Conservation (phyloP, 2,888 invertebrate genomes). For the Parnassius glacialis region DNA sequence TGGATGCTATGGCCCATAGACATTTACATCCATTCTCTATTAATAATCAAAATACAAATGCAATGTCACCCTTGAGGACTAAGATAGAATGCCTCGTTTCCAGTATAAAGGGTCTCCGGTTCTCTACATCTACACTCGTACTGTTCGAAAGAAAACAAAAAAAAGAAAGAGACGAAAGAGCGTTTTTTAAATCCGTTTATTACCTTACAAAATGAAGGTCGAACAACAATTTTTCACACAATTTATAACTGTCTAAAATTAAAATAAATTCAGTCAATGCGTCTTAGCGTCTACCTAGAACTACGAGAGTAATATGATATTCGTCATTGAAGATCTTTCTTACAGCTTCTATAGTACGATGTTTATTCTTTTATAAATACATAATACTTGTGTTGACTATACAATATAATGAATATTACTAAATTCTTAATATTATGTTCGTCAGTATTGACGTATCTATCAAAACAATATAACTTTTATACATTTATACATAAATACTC, state of each 20-base stretch:
- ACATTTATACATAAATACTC: not conserved
- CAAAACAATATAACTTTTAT: not conserved
- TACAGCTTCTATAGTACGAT: too few relatives aligned
- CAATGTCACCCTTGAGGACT: too few relatives aligned
- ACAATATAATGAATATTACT: too few relatives aligned
- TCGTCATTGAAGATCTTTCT: not conserved
- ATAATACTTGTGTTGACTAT: too few relatives aligned
- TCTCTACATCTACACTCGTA: not conserved
- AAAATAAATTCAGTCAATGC: slow-evolving; percentile 13
- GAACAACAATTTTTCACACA: not conserved
- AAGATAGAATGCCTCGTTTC: too few relatives aligned
- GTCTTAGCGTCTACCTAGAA: slow-evolving; percentile 4
- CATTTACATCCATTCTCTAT: too few relatives aligned
- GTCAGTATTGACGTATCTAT: not conserved
- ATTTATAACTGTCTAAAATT: slow-evolving; percentile 9
- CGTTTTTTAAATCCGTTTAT: slow-evolving; percentile 7
- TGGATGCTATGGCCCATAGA: too few relatives aligned
- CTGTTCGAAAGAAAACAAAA: not conserved
- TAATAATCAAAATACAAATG: too few relatives aligned
- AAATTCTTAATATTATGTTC: too few relatives aligned
- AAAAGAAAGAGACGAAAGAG: not conserved
- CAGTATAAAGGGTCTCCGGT: too few relatives aligned
- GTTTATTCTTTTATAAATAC: too few relatives aligned
- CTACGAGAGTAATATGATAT: not conserved
- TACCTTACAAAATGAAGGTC: slow-evolving; percentile 1